Conservation (phyloP, 2,888 invertebrate species). For the Parnassius smintheus region DNA sequence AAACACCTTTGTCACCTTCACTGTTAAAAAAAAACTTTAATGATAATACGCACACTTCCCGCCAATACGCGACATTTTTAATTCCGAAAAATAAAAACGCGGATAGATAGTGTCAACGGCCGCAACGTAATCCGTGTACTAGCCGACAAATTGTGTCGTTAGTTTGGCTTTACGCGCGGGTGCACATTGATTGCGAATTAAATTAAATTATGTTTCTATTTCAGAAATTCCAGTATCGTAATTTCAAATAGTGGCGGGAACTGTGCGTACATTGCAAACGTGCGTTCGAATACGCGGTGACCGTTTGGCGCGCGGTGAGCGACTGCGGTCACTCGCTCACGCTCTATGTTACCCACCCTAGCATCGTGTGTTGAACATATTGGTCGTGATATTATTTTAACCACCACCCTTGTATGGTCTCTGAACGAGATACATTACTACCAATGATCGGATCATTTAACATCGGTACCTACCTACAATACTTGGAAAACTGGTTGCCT, state of each 20-base stretch:
- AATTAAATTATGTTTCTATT: conserved; percentile 50
- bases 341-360: conserved; percentile 62
- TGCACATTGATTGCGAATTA: conserved; percentile 65
- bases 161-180: conserved; percentile 62
- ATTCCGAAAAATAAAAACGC: conserved; percentile 43
- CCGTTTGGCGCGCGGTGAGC: conserved; percentile 68
- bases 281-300: conserved; percentile 68
- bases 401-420: conserved; percentile 47
- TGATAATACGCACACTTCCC: conserved; percentile 60
- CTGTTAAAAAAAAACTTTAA: conserved; percentile 51
- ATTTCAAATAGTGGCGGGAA: conserved; percentile 74
- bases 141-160: conserved; percentile 53
- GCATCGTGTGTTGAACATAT: conserved; percentile 66
- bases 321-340: conserved; percentile 66
- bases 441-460: conserved; percentile 39
- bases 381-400: conserved; percentile 60
- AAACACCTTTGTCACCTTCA: conserved; percentile 70
- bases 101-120: conserved; percentile 68
- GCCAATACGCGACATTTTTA: conserved; percentile 62
- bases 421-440: conserved; percentile 29
- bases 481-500: conserved; percentile 19
- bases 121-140: conserved; percentile 69
- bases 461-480: conserved; percentile 33
- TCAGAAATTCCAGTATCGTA: conserved; percentile 44
- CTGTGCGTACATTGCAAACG: conserved; percentile 68